phyloP scores from a whole-genome alignment of 1,140 invertebrate species.

The Acromyrmex charruanus region DNA sequence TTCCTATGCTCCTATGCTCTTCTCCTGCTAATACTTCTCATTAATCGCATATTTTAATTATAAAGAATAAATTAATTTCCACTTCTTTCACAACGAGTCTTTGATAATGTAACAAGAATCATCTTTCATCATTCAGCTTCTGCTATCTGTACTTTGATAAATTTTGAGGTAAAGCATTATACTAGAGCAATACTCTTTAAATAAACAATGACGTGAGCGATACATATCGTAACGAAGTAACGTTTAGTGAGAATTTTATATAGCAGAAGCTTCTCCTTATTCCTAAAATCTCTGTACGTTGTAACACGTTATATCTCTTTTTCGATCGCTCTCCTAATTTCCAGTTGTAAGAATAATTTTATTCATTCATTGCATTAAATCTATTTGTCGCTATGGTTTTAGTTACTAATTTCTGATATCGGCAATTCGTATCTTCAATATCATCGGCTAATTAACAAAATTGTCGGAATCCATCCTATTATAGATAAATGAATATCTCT shows the following conservation, averaged over 20 bases:
- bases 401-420: conserved; percentile 76
- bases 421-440: conserved; percentile 69
- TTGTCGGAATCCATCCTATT: conserved; percentile 62
- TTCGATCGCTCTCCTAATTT: conserved; percentile 46
- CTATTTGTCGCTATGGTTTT: conserved; percentile 75
- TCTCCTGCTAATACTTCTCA: conserved; percentile 16
- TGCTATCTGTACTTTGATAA: background rate
- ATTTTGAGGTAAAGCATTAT: background rate
- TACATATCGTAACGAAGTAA: conserved; percentile 29
- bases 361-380: conserved; percentile 64
- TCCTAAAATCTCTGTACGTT: conserved; percentile 60
- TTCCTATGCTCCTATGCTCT: conserved; percentile 2
- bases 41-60: conserved; percentile 48
- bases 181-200: conserved; percentile 16
- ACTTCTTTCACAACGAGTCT: conserved; percentile 69
- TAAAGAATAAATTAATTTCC: conserved; percentile 79
- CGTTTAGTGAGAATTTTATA: conserved; percentile 44
- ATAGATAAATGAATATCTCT: conserved; percentile 69
- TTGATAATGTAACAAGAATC: conserved; percentile 47
- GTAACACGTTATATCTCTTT: conserved; percentile 49
- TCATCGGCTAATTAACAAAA: conserved; percentile 67
- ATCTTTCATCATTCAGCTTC: background rate
- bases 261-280: conserved; percentile 68
- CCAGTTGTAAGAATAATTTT: conserved; percentile 79
- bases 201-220: conserved; percentile 40